Base-by-base conservation (phyloP, 2,797 vertebrate genomes). In the Tympanoctomys barrerae region DNA sequence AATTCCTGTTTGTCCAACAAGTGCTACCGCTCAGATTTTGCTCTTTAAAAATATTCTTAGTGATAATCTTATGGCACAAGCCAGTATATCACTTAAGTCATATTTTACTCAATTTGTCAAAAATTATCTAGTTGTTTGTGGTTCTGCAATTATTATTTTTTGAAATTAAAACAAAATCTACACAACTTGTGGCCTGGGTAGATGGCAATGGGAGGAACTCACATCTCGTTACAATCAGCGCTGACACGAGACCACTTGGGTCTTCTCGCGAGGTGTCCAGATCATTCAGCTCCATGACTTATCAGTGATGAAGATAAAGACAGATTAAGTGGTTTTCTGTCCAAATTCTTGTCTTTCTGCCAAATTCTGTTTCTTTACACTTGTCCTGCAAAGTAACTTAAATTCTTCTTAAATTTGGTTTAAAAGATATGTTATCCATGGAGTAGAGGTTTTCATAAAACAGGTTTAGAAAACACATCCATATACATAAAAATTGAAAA, bases 41-140 rank as follows among this genome's bases (percentile, higher is more conserved):
- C 0, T 89, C 52, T 89, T 39, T 89, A 62, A 79, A 90, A 52
- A 54, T 68, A 33, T 68, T 46, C 83, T 13, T 52, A 68, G 6
- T 66, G 39, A 57, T 36, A 70, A 61, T 84, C 70, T 54, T 46
- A 75, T 64, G 42, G 24, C 26, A 54, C 36, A 71, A 64, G 89
- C 59, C 13, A 80, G 0, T 64, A 52, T 12, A 61, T 80, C 62
- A 14, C 10, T 75, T 78, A 92, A 89, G 22, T 13, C 31, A 86
- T 66, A 91, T 77, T 13, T 92, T 89, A 28, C 8, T 70, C 18
- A 59, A 18, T 68, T 88, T 87, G 0, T 84, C 36, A 84, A 96
- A 84, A 80, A 87, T 31, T 42, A 42, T 8, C 5, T 57, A 85
- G 28, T 36, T 3, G 46, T 64, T 61, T 33, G 3, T 26, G 7